Base-by-base conservation (phyloP, 2,797 vertebrate species). In the Chelmon rostratus region DNA sequence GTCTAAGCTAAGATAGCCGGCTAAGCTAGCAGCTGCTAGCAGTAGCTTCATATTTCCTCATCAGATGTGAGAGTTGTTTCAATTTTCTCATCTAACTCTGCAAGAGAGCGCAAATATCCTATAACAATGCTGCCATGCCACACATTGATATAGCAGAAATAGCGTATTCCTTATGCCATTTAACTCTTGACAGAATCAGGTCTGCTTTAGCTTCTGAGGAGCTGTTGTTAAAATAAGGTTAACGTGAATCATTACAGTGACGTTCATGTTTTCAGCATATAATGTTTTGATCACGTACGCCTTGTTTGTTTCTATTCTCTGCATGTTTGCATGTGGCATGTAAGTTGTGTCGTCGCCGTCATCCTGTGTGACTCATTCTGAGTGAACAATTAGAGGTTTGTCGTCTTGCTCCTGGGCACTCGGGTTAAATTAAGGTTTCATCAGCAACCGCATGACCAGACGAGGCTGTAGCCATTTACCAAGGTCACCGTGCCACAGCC, bases 311-410 rank as follows among this genome's bases (percentile, higher is more conserved):
- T 46, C 44, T 46, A 9, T 68, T 59, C 13, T 35, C 1, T 76
- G 70, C 44, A 21, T 25, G 53, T 63, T 76, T 23, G 46, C 59
- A 33, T 57, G 69, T 77, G 65, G 23, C 67, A 23, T 54, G 13
- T 16, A 56, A 79, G 78, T 79, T 52, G 18, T 49, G 68, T 47
- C 70, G 40, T 28, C 23, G 56, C 62, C 46, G 70, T 76, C 78
- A 68, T 71, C 33, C 68, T 65, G 76, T 42, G 73, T 89, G 86
- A 91, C 75, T 90, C 84, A 81, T n/a, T 16, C 44, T 64, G 35
- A 73, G 56, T 53, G 53, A 89, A 82, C 59, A 66, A 63, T 79
- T 79, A 65, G 62, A 81, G 78, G 79, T 79, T 83, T 68, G 78
- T 79, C 44, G n/a, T 79, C 66, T 70, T 73, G 78, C 85, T 86